Evolutionary conservation across 2,888 invertebrate species (phyloP).

Genomic region (Aethes cnicana): DNA sequence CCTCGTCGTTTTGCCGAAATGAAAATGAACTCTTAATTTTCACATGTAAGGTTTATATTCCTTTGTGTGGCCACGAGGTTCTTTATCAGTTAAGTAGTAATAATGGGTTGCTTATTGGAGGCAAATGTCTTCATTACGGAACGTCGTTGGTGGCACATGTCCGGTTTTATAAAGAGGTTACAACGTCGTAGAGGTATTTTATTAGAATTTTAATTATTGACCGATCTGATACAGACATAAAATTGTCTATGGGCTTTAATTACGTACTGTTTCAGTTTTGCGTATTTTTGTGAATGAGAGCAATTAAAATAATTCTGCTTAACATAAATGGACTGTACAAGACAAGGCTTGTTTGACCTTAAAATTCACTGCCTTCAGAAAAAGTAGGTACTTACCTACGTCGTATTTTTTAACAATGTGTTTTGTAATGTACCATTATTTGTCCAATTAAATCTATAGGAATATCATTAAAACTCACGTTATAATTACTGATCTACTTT

Average conservation of each 20-base stretch:
- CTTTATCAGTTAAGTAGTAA: constrained; percentile 52
- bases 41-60: constrained; percentile 28
- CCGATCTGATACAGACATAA: constrained; percentile 15
- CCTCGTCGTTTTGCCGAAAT: constrained; percentile 13
- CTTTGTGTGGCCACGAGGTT: constrained; percentile 37
- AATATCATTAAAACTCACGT: too few relatives aligned
- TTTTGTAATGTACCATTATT: too few relatives aligned
- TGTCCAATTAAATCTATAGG: too few relatives aligned
- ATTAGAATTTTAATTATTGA: constrained; percentile 30
- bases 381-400: too few relatives aligned
- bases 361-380: too few relatives aligned
- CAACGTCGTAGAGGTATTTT: constrained; percentile 24
- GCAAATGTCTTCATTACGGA: constrained; percentile 68
- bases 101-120: constrained; percentile 57
- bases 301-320: background rate
- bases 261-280: background rate
- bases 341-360: too few relatives aligned
- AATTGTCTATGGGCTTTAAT: constrained; percentile 15
- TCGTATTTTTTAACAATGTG: too few relatives aligned
- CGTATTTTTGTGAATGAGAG: background rate
- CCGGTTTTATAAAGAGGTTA: constrained; percentile 30
- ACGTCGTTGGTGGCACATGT: constrained; percentile 63
- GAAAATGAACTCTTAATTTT: constrained; percentile 21
- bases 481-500: constrained; percentile 14
- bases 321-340: too few relatives aligned